Conservation (phyloP, 2,888 invertebrate species). For the Sericinus montela region DNA sequence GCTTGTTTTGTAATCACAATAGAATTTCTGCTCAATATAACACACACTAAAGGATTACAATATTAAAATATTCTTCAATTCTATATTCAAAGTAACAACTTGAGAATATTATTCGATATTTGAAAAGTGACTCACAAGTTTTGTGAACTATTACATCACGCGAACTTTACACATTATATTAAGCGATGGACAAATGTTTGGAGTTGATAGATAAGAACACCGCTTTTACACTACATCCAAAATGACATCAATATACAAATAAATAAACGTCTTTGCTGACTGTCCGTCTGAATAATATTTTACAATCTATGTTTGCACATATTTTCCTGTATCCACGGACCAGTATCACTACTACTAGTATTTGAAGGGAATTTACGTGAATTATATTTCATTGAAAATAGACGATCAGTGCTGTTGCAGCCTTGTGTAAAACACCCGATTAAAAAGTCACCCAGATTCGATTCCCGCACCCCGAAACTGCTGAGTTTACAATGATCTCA, state of each 20-base stretch:
- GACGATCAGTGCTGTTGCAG: no score
- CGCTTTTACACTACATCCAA: not conserved
- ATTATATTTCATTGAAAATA: no score
- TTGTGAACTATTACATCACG: not conserved
- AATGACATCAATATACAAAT: not conserved
- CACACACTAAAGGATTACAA: slow-evolving; percentile 1
- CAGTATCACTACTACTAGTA: no score
- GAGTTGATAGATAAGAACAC: not conserved
- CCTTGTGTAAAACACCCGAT: no score
- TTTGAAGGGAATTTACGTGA: no score
- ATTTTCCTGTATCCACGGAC: no score
- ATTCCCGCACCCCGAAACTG: no score
- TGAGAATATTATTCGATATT: not conserved
- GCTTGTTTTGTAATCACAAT: slow-evolving; percentile 27
- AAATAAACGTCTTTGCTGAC: no score
- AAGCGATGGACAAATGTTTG: slow-evolving; percentile 16
- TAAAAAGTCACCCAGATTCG: no score
- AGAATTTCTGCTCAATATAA: slow-evolving; percentile 30
- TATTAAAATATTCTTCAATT: not conserved
- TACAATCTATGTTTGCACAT: no score
- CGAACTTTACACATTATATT: slow-evolving; percentile 2
- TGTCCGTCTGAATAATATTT: no score
- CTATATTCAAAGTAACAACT: not conserved
- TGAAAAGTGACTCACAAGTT: not conserved
- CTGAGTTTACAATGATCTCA: no score